Evolutionary conservation across 1,140 invertebrate genomes (phyloP), one percentile per base, ranked within the genome.

Genomic region (Plectus sambesii): DNA sequence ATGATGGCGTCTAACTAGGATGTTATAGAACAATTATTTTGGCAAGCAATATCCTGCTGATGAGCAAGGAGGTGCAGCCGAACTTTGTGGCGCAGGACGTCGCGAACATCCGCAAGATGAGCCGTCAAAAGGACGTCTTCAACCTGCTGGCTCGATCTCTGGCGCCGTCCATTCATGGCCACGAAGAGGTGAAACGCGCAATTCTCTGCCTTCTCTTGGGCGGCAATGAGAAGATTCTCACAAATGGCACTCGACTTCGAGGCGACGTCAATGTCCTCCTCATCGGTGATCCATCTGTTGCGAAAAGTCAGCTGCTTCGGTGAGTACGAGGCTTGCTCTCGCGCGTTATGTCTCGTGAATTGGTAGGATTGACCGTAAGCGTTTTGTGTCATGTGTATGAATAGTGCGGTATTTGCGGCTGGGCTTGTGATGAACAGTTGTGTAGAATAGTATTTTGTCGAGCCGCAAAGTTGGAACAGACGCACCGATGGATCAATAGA

Each of bases 241-340:
- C 82, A 1, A 99, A 98, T 75, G 93, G 93, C 22, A 92, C 92
- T 0, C 76, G 94, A 43, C 75, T 99, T 0, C 81, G 94, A 79
- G 94, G 93, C 58, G 94, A 98, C 67, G 93, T 99, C 40, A 99
- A 99, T 71, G 75, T 98, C 26, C 74, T 98, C 15, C 74, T 99
- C 0, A 96, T 99, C 66, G 94, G 94, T 37, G 94, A 99, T 78
- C 94, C 94, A 0, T 93, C 88, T 42, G 93, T 98, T 37, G 93
- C 93, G 2, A 99, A 99, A 73, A 98, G 92, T 0, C 94, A 99
- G 69, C 73, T 98, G 56, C 71, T 99, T 2, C 61, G 75, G 62
- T 71, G 17, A 33, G 17, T n/a, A n/a, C n/a, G n/a, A n/a, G n/a
- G n/a, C n/a, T n/a, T n/a, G n/a, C n/a, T n/a, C n/a, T n/a, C n/a